Conservation (phyloP, 2,888 invertebrate genomes). For the Druceiella hillmani region DNA sequence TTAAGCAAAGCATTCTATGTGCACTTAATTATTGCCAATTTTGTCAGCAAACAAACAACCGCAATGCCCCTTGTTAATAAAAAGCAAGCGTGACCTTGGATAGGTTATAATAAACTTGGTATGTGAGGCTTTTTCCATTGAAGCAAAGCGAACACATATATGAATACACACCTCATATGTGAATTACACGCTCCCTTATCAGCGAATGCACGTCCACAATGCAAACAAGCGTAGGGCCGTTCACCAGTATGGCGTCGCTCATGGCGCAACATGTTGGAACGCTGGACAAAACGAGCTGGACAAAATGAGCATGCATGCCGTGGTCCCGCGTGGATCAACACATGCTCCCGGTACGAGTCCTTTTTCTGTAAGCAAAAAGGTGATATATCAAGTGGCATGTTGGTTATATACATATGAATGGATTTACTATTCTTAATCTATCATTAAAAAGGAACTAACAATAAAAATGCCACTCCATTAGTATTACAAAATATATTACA, state of each 20-base stretch:
- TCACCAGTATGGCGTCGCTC: slow-evolving; percentile 54
- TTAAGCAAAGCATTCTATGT: too few relatives aligned
- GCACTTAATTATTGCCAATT: not conserved
- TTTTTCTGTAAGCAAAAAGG: slow-evolving; percentile 37
- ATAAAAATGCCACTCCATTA: too few relatives aligned
- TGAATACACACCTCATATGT: slow-evolving; percentile 36
- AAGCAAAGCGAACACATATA: not conserved
- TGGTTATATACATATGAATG: not conserved
- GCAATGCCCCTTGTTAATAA: too few relatives aligned
- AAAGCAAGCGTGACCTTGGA: too few relatives aligned
- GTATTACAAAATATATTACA: too few relatives aligned
- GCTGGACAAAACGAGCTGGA: slow-evolving; percentile 54
- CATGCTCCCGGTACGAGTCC: slow-evolving; percentile 54
- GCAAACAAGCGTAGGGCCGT: slow-evolving; percentile 50
- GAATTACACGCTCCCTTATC: slow-evolving; percentile 55
- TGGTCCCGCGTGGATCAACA: slow-evolving; percentile 53
- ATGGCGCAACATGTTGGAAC: slow-evolving; percentile 53
- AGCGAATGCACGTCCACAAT: slow-evolving; percentile 49
- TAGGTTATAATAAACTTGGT: too few relatives aligned
- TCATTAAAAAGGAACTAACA: not conserved
- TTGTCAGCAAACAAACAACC: not conserved
- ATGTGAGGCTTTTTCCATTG: too few relatives aligned
- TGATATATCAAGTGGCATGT: too few relatives aligned
- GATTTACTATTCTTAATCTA: not conserved
- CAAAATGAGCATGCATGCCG: slow-evolving; percentile 56